Percentiles rank a stretch among this genome's conserved stretches.
Evolutionary conservation across 2,797 vertebrate genomes (phyloP).

Genomic region (Crypturellus tataupa): DNA sequence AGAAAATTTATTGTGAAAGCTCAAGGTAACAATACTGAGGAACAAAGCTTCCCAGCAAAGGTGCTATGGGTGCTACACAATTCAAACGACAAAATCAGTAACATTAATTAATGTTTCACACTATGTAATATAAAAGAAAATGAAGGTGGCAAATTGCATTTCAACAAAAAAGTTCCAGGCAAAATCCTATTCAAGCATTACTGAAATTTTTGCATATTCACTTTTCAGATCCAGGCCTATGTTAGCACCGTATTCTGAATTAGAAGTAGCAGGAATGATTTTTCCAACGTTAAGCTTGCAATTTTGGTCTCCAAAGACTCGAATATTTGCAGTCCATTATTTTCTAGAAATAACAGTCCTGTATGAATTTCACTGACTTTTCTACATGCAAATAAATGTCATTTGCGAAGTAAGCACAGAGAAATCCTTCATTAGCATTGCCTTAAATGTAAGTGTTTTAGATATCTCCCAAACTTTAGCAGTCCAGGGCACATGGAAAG

Average conservation of each 20-base stretch:
- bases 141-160: neutral
- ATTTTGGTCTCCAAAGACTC: neutral
- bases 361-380: neutral
- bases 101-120: conserved; percentile 3
- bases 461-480: neutral
- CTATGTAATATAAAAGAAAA: conserved; percentile 17
- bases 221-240: neutral
- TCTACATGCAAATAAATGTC: neutral
- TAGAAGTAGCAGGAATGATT: neutral
- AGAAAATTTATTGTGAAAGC: neutral
- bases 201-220: neutral
- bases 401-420: neutral
- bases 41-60: neutral
- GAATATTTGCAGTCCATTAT: neutral
- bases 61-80: conserved; percentile 16
- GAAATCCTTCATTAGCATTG: neutral
- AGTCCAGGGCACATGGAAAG: neutral
- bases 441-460: neutral
- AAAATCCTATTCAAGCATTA: neutral
- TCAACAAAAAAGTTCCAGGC: neutral
- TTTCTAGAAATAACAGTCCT: neutral
- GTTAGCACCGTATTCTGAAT: neutral
- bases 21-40: conserved; percentile 7
- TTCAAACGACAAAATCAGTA: conserved; percentile 23
- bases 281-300: neutral